These are phyloP conservation scores for Therioaphis trifolii DNA, from an alignment of 2,888 invertebrate species.

Conservation along the genomic window DNA sequence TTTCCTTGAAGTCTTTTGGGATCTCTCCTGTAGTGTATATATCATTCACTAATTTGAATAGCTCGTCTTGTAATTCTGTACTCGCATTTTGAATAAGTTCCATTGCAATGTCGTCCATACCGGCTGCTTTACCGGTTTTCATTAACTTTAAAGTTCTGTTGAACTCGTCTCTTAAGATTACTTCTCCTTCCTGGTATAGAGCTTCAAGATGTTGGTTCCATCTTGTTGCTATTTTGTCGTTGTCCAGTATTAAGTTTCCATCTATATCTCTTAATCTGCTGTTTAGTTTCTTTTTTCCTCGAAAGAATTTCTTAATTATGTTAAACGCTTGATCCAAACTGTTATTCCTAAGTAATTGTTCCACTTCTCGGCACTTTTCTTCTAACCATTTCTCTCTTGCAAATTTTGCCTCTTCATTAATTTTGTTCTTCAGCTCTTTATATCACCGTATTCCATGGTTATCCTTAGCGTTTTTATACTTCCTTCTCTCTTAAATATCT, in stretches of 20 bases:
- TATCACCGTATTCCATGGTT: conserved; percentile 1
- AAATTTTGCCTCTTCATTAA: neutral
- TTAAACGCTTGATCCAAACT: conserved; percentile 29
- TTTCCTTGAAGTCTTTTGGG: conserved; percentile 13
- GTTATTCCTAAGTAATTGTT: conserved; percentile 40
- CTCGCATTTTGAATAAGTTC: conserved; percentile 24
- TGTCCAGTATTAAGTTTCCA: conserved; percentile 42
- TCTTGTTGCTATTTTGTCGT: conserved; percentile 37
- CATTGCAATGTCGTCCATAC: conserved; percentile 8
- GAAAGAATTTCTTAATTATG: conserved; percentile 30
- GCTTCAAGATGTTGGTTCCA: conserved; percentile 25
- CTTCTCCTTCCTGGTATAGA: conserved; percentile 14
- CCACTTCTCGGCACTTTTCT: conserved; percentile 34
- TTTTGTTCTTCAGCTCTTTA: conserved; percentile 15
- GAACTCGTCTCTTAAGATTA: conserved; percentile 30
- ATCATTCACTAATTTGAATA: conserved; percentile 31
- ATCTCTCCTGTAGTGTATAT: conserved; percentile 22
- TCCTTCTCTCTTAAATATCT: conserved; percentile 27
- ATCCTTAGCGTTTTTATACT: conserved; percentile 19
- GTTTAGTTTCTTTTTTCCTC: conserved; percentile 30
- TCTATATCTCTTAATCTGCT: conserved; percentile 26
- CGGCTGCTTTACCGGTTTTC: conserved; percentile 21
- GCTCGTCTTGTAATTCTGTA: conserved; percentile 32
- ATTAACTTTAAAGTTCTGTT: conserved; percentile 32
- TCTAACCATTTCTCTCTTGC: conserved; percentile 34